Evolutionary conservation across 2,888 invertebrate genomes (phyloP), one percentile per base, ranked within the genome.

Genomic region (Clepsis dumicolana): DNA sequence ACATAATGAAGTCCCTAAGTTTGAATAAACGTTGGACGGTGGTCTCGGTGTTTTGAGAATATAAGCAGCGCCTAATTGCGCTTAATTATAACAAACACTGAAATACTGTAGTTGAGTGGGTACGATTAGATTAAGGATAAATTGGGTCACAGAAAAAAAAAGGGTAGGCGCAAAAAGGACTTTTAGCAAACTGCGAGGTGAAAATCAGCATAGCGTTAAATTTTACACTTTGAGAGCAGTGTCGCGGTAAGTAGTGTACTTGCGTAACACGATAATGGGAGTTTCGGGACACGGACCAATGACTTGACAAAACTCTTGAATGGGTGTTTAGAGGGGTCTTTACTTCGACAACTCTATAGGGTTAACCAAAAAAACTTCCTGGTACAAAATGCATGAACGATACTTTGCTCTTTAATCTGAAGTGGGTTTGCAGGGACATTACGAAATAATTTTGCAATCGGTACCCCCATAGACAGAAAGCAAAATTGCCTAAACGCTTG

Each of bases 261-360:
- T 67, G 65, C 67, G 70, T 71, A 71, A 71, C 63, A 61, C 64
- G 62, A 67, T 72, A 67, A 72, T 70, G 59, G 64, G 62, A 57
- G 59, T 61, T 60, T 41, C 38, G 29, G 35, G 60, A 48, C 59
- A 57, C 52, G 71, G 64, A 50, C 60, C 63, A 60, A 64, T 67
- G 64, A 66, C 53, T 67, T 61, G 57, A 61, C 61, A 60, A 66
- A 66, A 63, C 50, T 61, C 60, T 35, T 24, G 38, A 67, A 57
- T 67, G 29, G 63, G 64, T 59, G 52, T 52, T 63, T 38, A 63
- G 57, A 64, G 48, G 67, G 38, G 57, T 14, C 41, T 59, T 16
- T 24, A 21, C 25, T 59, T 25, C 53, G 56, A 56, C 62, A 32
- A 48, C 7, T 60, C 18, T 27, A 7, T 25, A 60, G 38, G 8